Percentiles rank a stretch among this genome's conserved stretches.
Evolutionary conservation across 1,140 invertebrate genomes (phyloP).

Genomic region (Drosophila trapezifrons): DNA sequence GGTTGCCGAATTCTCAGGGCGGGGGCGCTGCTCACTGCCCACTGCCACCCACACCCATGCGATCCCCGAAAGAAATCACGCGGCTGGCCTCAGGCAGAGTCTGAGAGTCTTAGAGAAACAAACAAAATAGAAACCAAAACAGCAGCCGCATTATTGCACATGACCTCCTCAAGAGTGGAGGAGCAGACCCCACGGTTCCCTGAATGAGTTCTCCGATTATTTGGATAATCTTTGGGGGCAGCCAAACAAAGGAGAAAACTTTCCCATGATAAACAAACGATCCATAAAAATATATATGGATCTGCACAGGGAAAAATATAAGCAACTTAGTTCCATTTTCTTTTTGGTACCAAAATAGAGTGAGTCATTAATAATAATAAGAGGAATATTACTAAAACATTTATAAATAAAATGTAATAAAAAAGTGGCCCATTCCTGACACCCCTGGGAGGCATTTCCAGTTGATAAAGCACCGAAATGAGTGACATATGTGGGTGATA

Average conservation of each 20-base stretch:
- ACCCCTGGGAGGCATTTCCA: background rate
- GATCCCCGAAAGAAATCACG: conserved; percentile 47
- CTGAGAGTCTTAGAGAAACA: conserved; percentile 33
- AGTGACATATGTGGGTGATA: too few species aligned
- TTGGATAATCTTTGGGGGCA: conserved; percentile 54
- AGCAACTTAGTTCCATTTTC: background rate
- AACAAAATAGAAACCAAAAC: conserved; percentile 49
- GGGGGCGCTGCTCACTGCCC: conserved; percentile 12
- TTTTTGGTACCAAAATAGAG: background rate
- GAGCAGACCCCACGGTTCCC: background rate
- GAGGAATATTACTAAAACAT: too few species aligned
- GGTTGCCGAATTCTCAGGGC: conserved; percentile 64
- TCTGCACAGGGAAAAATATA: background rate
- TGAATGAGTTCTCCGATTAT: conserved; percentile 64
- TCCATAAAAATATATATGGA: conserved; percentile 36
- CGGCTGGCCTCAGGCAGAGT: conserved; percentile 59
- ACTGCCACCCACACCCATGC: conserved; percentile 21
- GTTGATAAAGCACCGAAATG: background rate
- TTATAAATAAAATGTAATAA: background rate
- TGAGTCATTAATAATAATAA: conserved; percentile 1
- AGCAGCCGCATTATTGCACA: conserved; percentile 57
- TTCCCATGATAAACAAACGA: conserved; percentile 59
- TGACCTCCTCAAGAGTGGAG: conserved; percentile 69
- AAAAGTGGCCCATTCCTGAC: too few species aligned
- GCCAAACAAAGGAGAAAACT: conserved; percentile 42